phyloP scores from a whole-genome alignment of 2,113 vertebrate genomes.

The Melanotaenia duboulayi region DNA sequence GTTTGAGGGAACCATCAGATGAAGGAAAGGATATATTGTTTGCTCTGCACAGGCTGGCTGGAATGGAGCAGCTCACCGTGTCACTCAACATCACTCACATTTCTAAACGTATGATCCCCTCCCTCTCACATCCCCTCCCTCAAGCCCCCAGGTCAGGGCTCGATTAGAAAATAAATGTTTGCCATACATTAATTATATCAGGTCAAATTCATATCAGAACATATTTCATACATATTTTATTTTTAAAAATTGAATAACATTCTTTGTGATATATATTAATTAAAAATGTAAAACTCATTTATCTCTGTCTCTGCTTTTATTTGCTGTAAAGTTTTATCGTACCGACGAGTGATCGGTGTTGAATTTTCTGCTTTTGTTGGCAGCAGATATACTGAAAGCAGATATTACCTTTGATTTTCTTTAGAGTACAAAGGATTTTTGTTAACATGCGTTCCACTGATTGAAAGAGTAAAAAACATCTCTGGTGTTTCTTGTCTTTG shows the following conservation, averaged over 20 bases:
- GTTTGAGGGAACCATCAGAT: conserved; percentile 17
- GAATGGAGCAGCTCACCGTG: conserved; percentile 80
- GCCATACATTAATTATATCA: background rate
- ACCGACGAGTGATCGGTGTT: no score
- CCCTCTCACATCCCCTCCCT: conserved; percentile 29
- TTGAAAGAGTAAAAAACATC: conserved; percentile 4
- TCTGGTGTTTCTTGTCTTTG: conserved; percentile 32
- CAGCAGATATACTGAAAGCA: conserved; percentile 12
- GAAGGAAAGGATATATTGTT: conserved; percentile 64
- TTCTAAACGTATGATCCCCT: conserved; percentile 41
- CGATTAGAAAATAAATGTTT: conserved; percentile 18
- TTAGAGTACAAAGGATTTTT: conserved; percentile 32
- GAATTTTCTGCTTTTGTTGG: conserved; percentile 2
- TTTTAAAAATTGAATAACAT: no score
- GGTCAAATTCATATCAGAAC: background rate
- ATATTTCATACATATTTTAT: no score
- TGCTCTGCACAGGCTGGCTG: conserved; percentile 83
- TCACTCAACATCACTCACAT: conserved; percentile 80
- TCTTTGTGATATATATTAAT: no score
- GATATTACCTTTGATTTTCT: conserved; percentile 39
- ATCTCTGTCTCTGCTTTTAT: background rate
- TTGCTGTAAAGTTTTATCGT: background rate
- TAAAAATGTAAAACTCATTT: no score
- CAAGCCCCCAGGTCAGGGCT: conserved; percentile 72
- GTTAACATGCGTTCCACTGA: conserved; percentile 24